Conservation (phyloP, 30 jellyfish, hydroid and myxozoan species). For the Cassiopea xamachana region DNA sequence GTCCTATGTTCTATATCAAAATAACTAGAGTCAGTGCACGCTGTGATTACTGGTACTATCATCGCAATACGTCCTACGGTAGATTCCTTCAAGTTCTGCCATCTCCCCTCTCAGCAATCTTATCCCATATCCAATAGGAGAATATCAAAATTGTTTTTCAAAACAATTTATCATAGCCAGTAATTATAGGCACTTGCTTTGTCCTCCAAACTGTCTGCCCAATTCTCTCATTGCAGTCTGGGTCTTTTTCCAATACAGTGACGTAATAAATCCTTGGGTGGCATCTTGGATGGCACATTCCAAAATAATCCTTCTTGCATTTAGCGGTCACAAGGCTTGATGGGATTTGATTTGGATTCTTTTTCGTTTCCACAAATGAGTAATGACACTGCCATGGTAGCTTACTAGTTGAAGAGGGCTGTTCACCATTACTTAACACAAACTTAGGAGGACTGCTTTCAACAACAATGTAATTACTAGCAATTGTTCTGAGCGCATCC, state of each 20-base stretch:
- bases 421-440: not conserved
- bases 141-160: not conserved
- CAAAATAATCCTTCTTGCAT: slow-evolving; percentile 17
- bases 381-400: slow-evolving; percentile 11
- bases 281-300: slow-evolving; percentile 60
- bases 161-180: slow-evolving; percentile 12
- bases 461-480: slow-evolving; percentile 1
- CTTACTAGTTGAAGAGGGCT: not conserved
- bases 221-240: slow-evolving; percentile 8
- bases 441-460: not conserved
- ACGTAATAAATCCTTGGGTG: slow-evolving; percentile 18
- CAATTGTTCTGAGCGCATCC: slow-evolving; percentile 26
- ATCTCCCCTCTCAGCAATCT: no score
- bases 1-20: no score
- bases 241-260: slow-evolving; percentile 13
- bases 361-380: slow-evolving; percentile 56
- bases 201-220: slow-evolving; percentile 50
- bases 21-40: no score
- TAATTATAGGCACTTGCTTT: slow-evolving; percentile 5
- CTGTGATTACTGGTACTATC: no score
- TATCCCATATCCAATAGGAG: not conserved
- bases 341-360: slow-evolving; percentile 55
- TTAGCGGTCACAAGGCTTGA: slow-evolving; percentile 38
- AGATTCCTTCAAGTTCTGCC: no score
- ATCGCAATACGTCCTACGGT: no score